Percentiles rank a stretch among this genome's conserved stretches.
phyloP scores from a whole-genome alignment of 1,140 invertebrate genomes.

The Oryzaephilus surinamensis region DNA sequence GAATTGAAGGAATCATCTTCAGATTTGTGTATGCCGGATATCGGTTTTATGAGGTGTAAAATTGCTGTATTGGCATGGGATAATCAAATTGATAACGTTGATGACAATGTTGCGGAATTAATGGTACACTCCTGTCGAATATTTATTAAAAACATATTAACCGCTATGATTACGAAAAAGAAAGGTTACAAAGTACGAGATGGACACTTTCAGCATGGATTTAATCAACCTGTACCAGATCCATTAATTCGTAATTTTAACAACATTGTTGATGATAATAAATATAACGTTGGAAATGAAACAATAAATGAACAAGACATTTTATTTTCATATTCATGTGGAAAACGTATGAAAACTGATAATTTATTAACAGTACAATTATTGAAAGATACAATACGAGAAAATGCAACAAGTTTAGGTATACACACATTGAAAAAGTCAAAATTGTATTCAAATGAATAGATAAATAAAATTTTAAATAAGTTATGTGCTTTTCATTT shows the following conservation, averaged over 20 bases:
- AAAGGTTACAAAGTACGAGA: conserved; percentile 45
- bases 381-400: conserved; percentile 25
- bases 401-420: conserved; percentile 24
- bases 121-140: conserved; percentile 27
- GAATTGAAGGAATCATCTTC: no score
- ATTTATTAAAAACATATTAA: conserved; percentile 45
- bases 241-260: conserved; percentile 42
- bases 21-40: conserved; percentile 30
- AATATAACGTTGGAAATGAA: conserved; percentile 23
- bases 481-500: no score
- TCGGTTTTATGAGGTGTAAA: conserved; percentile 23
- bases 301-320: conserved; percentile 25
- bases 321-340: conserved; percentile 30
- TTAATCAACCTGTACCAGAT: conserved; percentile 43
- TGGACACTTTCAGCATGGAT: conserved; percentile 39
- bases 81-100: conserved; percentile 27
- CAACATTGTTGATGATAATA: conserved; percentile 28
- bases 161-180: conserved; percentile 39
- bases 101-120: conserved; percentile 25
- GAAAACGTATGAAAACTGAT: conserved; percentile 12
- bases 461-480: no score
- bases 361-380: conserved; percentile 21
- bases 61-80: conserved; percentile 30
- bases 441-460: no score
- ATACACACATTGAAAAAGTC: conserved; percentile 24